phyloP scores from a whole-genome alignment of 2,113 vertebrate species.

The Neomonachus schauinslandi region DNA sequence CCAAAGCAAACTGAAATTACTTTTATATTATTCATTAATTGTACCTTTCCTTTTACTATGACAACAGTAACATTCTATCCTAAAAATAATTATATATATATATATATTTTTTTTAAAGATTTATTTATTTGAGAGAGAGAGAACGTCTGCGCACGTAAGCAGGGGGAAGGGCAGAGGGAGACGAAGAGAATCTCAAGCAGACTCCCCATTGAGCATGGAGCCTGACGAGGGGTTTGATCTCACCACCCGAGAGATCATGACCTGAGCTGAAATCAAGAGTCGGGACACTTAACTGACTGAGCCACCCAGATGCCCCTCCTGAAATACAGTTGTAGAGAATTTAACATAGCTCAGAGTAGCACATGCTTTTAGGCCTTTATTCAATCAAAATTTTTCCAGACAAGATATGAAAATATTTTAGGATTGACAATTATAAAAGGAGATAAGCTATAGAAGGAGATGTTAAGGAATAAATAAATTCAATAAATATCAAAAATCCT shows the following conservation, averaged over 20 bases:
- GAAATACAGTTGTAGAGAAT: slow-evolving; percentile 21
- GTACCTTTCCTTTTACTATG: slow-evolving; percentile 16
- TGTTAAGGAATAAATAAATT: slow-evolving; percentile 52
- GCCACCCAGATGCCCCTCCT: neutral
- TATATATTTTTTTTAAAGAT: neutral
- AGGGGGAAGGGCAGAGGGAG: neutral
- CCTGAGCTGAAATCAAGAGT: neutral
- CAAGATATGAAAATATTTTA: slow-evolving; percentile 47
- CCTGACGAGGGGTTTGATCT: neutral
- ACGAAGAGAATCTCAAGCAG: neutral
- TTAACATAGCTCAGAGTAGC: slow-evolving; percentile 22
- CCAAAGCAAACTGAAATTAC: slow-evolving; percentile 56
- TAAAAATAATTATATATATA: neutral
- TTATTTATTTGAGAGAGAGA: neutral
- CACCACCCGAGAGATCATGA: neutral
- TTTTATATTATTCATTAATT: slow-evolving; percentile 52
- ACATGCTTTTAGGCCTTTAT: slow-evolving; percentile 49
- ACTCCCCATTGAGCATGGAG: neutral
- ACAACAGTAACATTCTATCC: slow-evolving; percentile 21
- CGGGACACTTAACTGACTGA: neutral
- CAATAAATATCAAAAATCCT: slow-evolving; percentile 35
- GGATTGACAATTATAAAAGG: slow-evolving; percentile 42
- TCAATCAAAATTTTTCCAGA: slow-evolving; percentile 56
- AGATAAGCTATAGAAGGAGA: slow-evolving; percentile 40
- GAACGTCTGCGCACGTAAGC: neutral